A percentile compares a stretch with the other conserved stretches of the same genome.
Conservation (phyloP, 2,888 invertebrate genomes). For the Eupeodes latifasciatus region DNA sequence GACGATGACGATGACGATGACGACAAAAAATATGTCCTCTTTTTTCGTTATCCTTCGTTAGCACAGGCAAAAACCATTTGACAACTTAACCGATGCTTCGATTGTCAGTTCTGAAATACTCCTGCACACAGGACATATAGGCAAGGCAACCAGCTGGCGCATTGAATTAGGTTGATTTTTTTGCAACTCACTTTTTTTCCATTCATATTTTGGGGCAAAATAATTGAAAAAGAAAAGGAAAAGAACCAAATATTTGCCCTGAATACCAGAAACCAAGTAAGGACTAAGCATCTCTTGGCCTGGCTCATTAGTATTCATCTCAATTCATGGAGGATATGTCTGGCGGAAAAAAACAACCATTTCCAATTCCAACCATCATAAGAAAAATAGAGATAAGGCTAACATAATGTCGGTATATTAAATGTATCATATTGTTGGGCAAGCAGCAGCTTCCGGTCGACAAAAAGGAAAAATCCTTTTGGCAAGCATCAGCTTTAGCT, state of each 20-base stretch:
- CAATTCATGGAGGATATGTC: conserved; percentile 44
- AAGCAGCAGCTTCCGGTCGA: conserved; percentile 7
- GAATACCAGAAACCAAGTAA: background rate
- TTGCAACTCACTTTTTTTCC: conserved; percentile 9
- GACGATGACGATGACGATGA: no score
- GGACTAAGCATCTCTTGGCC: conserved; percentile 24
- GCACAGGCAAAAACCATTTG: conserved; percentile 55
- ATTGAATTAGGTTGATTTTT: conserved; percentile 29
- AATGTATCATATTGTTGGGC: conserved; percentile 60
- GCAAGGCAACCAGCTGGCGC: conserved; percentile 32
- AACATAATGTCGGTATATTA: conserved; percentile 7
- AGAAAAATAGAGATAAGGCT: conserved; percentile 21
- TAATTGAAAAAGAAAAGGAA: background rate
- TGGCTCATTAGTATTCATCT: conserved; percentile 71
- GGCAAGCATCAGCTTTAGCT: conserved; percentile 6
- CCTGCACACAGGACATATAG: no score
- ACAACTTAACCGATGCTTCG: conserved; percentile 69
- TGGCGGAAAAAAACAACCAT: conserved; percentile 14
- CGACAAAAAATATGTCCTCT: conserved; percentile 10
- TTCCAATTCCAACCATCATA: background rate
- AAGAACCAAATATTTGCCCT: no score
- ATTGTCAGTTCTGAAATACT: conserved; percentile 47
- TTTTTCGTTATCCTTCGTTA: conserved; percentile 31
- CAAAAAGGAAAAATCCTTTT: conserved; percentile 20
- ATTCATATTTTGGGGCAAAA: conserved; percentile 32